Base-by-base conservation (phyloP, 2,888 invertebrate genomes). In the Eupithecia tripunctaria region DNA sequence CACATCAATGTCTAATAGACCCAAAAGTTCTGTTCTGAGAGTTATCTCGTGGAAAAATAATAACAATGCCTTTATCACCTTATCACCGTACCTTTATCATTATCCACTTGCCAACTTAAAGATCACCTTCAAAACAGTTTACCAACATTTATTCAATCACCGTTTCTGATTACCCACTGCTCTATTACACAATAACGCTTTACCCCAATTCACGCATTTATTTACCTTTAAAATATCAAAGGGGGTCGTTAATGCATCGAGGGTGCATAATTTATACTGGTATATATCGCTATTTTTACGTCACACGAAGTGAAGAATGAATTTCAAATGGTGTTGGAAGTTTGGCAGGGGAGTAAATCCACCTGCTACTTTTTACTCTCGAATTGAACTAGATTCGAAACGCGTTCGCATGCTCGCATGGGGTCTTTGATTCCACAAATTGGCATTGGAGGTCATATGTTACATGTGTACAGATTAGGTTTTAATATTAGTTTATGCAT, bases 311-410 rank as follows among this genome's bases (percentile, higher is more conserved):
- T 93, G 93, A 94, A 92, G 93, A 93, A 94, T 94, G 94, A 94
- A 94, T 93, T 93, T 93, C 92, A 93, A 94, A 94, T 94, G 92
- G 90, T 89, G 89, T 89, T 88, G 91, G 93, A 93, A 93, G 93
- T 93, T 93, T 93, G 87, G 86, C 84, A 86, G 93, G 94, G 93
- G 91, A 90, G 85, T 88, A 90, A 89, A 91, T 91, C 90, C 81
- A 76, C 68, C 51, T 73, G 74, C 75, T 89, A 90, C 91, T 76
- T 84, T 32, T 68, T 72, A 69, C 81, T 77, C 72, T 79, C 79
- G 72, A 71, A 59, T 41, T 38, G 6, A 38, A 64, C 21, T 64
- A 18, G 62, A 63, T 25, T 25, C 12, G 14, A 21, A 62, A 36
- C 8, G 14, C n/a, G 15, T 62, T 21, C n/a, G 51, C 1, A 51